phyloP scores from a whole-genome alignment of 64 coral and sea anemone species.

The Stylophora pistillata region DNA sequence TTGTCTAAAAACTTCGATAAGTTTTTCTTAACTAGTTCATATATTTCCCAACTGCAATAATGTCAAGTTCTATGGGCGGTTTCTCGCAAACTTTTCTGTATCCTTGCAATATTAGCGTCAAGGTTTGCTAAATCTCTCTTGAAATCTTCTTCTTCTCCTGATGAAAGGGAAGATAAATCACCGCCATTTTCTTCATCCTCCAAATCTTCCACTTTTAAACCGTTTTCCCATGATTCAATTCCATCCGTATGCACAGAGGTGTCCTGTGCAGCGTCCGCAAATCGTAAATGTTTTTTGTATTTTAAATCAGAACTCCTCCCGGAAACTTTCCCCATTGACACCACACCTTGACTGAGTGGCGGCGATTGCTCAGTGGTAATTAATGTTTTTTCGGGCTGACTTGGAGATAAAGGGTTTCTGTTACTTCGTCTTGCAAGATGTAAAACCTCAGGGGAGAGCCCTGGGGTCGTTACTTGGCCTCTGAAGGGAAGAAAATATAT shows the following conservation, averaged over 20 bases:
- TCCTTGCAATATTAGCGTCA: constrained; percentile 66
- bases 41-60: not conserved
- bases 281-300: constrained; percentile 34
- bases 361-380: not conserved
- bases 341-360: not conserved
- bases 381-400: not conserved
- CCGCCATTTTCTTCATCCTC: constrained; percentile 1
- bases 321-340: not conserved
- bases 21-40: not conserved
- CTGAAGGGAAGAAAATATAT: not conserved
- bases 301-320: not conserved
- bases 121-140: constrained; percentile 52
- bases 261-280: not conserved
- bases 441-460: not conserved
- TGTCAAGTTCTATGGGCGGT: constrained; percentile 45
- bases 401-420: not conserved
- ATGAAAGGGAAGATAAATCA: constrained; percentile 62
- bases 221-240: not conserved
- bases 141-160: constrained; percentile 65
- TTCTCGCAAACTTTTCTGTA: constrained; percentile 71
- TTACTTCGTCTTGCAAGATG: not conserved
- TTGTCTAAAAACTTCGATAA: too few species aligned
- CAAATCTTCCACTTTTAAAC: not conserved
- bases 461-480: constrained; percentile 3
- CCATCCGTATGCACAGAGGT: not conserved